phyloP scores from a whole-genome alignment of 2,888 invertebrate genomes.

The Tortrix viridana region DNA sequence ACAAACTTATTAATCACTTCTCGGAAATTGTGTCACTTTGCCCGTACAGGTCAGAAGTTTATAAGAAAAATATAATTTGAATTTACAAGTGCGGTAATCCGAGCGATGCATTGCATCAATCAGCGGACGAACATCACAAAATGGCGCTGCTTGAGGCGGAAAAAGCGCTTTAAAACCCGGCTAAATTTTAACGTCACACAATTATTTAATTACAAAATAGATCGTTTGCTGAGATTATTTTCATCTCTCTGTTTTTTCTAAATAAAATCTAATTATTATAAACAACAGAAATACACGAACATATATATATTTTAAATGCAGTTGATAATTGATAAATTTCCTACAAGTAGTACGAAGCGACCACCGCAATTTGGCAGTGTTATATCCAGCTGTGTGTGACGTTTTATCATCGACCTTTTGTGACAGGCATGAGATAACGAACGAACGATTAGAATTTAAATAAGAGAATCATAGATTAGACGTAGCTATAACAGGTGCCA shows the following conservation, averaged over 20 bases:
- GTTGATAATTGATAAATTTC: too few relatives aligned
- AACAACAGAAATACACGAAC: too few relatives aligned
- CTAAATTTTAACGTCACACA: constrained; percentile 46
- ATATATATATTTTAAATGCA: too few relatives aligned
- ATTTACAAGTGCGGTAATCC: constrained; percentile 51
- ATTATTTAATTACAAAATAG: neutral
- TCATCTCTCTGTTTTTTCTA: neutral
- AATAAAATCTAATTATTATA: neutral
- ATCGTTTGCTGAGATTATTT: too few relatives aligned
- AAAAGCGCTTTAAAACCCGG: constrained; percentile 78
- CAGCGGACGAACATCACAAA: constrained; percentile 70
- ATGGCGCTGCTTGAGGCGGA: constrained; percentile 74
- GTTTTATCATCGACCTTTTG: constrained; percentile 12
- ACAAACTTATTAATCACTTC: neutral
- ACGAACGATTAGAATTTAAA: neutral
- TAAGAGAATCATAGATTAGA: too few relatives aligned
- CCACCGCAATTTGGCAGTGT: constrained; percentile 6
- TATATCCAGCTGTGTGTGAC: too few relatives aligned
- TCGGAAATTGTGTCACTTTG: constrained; percentile 14
- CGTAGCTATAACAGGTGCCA: neutral
- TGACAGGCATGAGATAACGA: constrained; percentile 25
- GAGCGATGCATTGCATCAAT: constrained; percentile 69
- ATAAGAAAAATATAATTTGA: constrained; percentile 25
- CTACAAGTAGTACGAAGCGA: neutral
- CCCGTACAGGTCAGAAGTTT: neutral